A percentile compares a stretch with the other conserved stretches of the same genome.
Evolutionary conservation across 2,888 invertebrate genomes (phyloP).

Genomic region (Tyria jacobaeae): DNA sequence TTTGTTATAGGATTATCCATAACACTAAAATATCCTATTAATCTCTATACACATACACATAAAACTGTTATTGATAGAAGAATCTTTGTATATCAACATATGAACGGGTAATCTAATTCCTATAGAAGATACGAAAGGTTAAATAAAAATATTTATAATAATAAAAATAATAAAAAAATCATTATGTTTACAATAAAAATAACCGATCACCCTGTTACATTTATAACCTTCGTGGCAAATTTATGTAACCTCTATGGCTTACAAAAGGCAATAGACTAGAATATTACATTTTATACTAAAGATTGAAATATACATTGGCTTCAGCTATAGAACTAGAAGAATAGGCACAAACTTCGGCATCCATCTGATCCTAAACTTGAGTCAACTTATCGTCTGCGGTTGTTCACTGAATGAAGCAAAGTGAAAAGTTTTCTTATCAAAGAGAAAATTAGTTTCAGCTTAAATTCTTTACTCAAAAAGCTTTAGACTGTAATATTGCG

Average conservation of each 20-base stretch:
- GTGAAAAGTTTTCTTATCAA: constrained; percentile 17
- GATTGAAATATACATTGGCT: background rate
- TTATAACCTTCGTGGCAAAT: background rate
- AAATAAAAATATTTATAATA: too few relatives aligned
- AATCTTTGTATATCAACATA: too few relatives aligned
- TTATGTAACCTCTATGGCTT: background rate
- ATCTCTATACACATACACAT: too few relatives aligned
- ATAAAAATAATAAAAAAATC: too few relatives aligned
- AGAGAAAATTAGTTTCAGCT: constrained; percentile 1
- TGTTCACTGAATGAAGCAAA: background rate
- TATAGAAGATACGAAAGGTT: too few relatives aligned
- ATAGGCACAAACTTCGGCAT: background rate
- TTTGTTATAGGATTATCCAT: background rate
- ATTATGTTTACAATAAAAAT: too few relatives aligned
- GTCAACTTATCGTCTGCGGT: background rate
- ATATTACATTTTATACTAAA: background rate
- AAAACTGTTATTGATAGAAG: too few relatives aligned
- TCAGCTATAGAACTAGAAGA: background rate
- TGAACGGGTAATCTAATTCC: too few relatives aligned
- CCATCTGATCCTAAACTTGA: background rate
- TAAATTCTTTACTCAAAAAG: background rate
- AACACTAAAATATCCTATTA: too few relatives aligned
- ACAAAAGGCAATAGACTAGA: background rate
- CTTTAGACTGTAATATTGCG: background rate
- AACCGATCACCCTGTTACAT: too few relatives aligned